Conservation (phyloP, 2,113 vertebrate species). For the Thamnaconus septentrionalis region DNA sequence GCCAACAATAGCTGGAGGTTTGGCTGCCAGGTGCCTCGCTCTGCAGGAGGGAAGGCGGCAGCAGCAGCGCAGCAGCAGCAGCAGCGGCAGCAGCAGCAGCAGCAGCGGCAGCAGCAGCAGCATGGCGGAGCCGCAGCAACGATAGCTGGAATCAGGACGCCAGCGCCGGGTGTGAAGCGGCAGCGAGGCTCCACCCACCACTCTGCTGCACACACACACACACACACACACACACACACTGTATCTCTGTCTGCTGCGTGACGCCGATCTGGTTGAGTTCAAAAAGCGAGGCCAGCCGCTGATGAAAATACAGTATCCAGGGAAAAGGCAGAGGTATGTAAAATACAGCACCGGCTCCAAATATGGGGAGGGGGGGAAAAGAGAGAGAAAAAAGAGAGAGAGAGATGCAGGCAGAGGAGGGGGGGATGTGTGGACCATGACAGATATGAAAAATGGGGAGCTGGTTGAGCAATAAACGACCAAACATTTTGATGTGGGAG, state of each 20-base stretch:
- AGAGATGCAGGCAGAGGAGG: constrained; percentile 24
- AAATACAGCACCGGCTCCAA: constrained; percentile 64
- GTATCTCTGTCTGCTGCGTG: constrained; percentile 56
- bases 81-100: neutral
- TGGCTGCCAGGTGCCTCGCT: constrained; percentile 31
- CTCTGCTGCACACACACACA: too few relatives aligned
- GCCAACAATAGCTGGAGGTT: constrained; percentile 17
- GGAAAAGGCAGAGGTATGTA: constrained; percentile 70
- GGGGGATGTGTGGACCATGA: constrained; percentile 61
- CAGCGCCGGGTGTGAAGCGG: constrained; percentile 26
- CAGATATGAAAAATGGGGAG: constrained; percentile 72
- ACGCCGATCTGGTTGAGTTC: constrained; percentile 69
- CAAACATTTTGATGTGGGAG: constrained; percentile 68
- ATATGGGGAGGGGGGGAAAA: constrained; percentile 67
- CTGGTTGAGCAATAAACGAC: constrained; percentile 65
- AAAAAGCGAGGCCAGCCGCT: constrained; percentile 59
- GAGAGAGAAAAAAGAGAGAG: neutral
- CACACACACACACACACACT: constrained; percentile 40
- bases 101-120: constrained; percentile 9
- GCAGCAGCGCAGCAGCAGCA: neutral
- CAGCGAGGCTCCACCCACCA: too few relatives aligned
- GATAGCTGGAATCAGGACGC: constrained; percentile 32
- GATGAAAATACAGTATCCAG: constrained; percentile 72
- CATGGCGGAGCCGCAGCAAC: constrained; percentile 37
- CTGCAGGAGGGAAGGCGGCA: constrained; percentile 14